A percentile compares a stretch with the other conserved stretches of the same genome.
Evolutionary conservation across 2,888 invertebrate species (phyloP).

Genomic region (Perizoma flavofasciatum): DNA sequence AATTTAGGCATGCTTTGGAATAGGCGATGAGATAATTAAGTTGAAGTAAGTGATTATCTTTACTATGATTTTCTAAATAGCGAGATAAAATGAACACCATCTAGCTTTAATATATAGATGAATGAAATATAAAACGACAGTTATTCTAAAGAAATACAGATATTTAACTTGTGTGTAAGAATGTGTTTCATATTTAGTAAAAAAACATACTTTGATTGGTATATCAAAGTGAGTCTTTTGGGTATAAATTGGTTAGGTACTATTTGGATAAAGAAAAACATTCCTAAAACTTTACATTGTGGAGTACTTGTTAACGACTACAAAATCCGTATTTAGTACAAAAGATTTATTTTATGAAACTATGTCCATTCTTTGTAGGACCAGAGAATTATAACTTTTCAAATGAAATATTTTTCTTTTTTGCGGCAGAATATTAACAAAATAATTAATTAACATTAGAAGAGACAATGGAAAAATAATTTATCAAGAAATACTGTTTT

Average conservation of each 20-base stretch:
- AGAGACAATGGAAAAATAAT: conserved; percentile 1
- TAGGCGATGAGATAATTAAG: background rate
- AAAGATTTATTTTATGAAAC: background rate
- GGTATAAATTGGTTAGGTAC: too few species aligned
- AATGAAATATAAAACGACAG: too few species aligned
- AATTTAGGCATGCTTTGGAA: conserved; percentile 9
- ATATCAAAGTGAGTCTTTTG: too few species aligned
- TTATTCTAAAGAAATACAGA: too few species aligned
- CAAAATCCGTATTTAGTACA: too few species aligned
- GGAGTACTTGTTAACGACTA: too few species aligned
- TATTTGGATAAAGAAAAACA: too few species aligned
- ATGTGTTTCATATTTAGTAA: background rate
- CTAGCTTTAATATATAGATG: too few species aligned
- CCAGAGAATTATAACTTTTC: conserved; percentile 15
- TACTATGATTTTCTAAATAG: background rate
- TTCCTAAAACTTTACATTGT: too few species aligned
- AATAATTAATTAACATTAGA: conserved; percentile 7
- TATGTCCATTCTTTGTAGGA: conserved; percentile 14
- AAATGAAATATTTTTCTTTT: conserved; percentile 18
- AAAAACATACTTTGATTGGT: background rate
- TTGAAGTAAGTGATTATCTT: background rate
- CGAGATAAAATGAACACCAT: too few species aligned
- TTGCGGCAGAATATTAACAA: conserved; percentile 9
- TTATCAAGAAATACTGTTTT: background rate
- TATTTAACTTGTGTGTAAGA: too few species aligned